phyloP scores from a whole-genome alignment of 1,140 invertebrate species.

The Odontomachus brunneus region DNA sequence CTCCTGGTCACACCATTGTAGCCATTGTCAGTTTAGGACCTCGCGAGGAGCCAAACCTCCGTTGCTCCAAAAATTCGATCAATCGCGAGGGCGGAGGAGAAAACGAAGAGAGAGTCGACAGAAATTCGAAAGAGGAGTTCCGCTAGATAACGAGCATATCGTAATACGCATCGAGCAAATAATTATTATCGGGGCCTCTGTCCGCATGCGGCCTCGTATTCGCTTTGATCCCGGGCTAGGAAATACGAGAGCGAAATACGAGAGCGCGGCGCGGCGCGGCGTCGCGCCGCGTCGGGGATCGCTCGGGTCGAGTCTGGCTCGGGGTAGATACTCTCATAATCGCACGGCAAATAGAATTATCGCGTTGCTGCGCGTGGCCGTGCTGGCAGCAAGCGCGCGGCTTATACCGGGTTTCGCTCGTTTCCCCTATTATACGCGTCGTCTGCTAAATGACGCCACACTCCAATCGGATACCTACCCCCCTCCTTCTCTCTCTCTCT shows the following conservation, averaged over 20 bases:
- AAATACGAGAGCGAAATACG: constrained; percentile 76
- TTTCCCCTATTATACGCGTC: constrained; percentile 75
- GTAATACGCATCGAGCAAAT: constrained; percentile 75
- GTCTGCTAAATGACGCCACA: constrained; percentile 70
- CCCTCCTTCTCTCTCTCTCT: no score
- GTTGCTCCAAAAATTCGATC: no score
- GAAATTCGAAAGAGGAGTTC: constrained; percentile 28
- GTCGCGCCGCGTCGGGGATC: not conserved
- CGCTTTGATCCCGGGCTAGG: constrained; percentile 75
- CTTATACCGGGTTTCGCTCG: constrained; percentile 74
- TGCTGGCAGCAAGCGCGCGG: constrained; percentile 64
- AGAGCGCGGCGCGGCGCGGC: constrained; percentile 53
- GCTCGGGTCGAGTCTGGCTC: constrained; percentile 61
- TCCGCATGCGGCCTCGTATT: constrained; percentile 71
- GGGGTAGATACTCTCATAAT: constrained; percentile 78
- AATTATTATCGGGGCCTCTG: constrained; percentile 78
- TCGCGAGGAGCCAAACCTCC: no score
- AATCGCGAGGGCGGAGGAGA: constrained; percentile 18
- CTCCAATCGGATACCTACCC: constrained; percentile 63
- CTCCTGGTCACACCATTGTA: no score
- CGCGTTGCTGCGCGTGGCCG: constrained; percentile 70
- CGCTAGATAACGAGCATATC: constrained; percentile 75
- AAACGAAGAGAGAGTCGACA: not conserved
- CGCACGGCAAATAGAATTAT: constrained; percentile 80
- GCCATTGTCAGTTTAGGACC: no score